Percentiles rank a stretch among this genome's conserved stretches.
Evolutionary conservation across 2,797 vertebrate species (phyloP).

Genomic region (Fistularia commersonii): DNA sequence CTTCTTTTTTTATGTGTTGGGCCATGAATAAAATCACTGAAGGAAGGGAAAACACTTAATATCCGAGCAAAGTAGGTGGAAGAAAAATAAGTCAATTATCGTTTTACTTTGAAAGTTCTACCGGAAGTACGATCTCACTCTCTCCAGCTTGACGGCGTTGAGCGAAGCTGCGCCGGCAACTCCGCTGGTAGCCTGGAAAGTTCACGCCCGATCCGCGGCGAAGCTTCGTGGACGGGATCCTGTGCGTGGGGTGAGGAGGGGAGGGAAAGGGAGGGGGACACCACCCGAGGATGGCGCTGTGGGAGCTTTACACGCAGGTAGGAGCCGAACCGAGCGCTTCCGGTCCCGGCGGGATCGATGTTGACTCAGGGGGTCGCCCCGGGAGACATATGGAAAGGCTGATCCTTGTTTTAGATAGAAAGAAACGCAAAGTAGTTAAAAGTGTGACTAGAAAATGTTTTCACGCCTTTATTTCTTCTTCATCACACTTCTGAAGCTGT

Average conservation of each 20-base stretch:
- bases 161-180: slow-evolving; percentile 12
- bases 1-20: no score
- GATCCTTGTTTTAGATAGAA: background rate
- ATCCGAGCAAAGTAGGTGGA: background rate
- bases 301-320: slow-evolving; percentile 81
- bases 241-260: no score
- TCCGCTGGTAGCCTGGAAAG: slow-evolving; percentile 33
- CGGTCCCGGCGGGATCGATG: background rate
- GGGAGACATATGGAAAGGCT: slow-evolving; percentile 62
- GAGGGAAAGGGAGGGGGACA: no score
- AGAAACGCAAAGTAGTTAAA: no score
- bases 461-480: no score
- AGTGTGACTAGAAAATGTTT: no score
- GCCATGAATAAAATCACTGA: no score
- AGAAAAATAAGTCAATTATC: no score
- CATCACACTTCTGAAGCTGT: no score
- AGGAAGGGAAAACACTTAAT: no score
- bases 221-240: no score
- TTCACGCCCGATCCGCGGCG: no score
- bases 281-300: slow-evolving; percentile 74
- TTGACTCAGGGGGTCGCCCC: background rate
- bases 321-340: slow-evolving; percentile 10
- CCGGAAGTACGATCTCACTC: background rate
- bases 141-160: slow-evolving; percentile 1
- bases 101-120: slow-evolving; percentile 33